Evolutionary conservation across 2,113 vertebrate species (phyloP), one percentile per base, ranked within the genome.

Genomic region (Aegithalos caudatus): DNA sequence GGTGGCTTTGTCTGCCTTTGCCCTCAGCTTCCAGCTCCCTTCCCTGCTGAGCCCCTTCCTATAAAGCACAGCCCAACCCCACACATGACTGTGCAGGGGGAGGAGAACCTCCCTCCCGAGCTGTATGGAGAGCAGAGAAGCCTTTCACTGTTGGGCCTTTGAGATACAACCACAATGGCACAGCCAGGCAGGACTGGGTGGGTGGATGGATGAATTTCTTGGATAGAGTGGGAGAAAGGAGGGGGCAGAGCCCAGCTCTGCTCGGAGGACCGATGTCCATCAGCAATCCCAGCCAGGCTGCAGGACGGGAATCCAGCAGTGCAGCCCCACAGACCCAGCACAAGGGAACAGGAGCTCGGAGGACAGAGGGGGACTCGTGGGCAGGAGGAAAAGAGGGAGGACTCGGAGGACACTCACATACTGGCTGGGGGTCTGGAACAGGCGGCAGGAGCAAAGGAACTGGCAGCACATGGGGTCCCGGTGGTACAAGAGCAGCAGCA

Each of bases 381-480:
- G 71, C 29, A 15, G n/a, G 17, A 31, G 17, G 54, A 66, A 62
- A 16, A 50, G 40, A 21, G 54, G 10, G 10, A 76, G 54, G 48
- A 42, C 79, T 82, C 91, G 1, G 23, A n/a, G 35, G 62, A 61
- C 80, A 91, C 97, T 98, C 95, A 98, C 98, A 91, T 97, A 97
- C 81, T 98, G 97, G 94, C 95, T 95, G 73, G 95, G 98, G 35
- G 53, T 95, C 90, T 50, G 78, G 82, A 97, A 95, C 35, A 98
- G 97, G 42, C 97, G 97, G 86, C 97, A 98, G 94, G 98, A 98
- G 95, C 98, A 97, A 80, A 97, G 93, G 35, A 97, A 97, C 79
- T 98, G 98, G 97, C 98, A 98, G 97, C 98, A 98, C 74, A 97
- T 97, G 45, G 97, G 97, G 85, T 98, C 97, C 56, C 97, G 97